Evolutionary conservation across 1,140 invertebrate genomes (phyloP).

Genomic region (Ridgeia piscesae): DNA sequence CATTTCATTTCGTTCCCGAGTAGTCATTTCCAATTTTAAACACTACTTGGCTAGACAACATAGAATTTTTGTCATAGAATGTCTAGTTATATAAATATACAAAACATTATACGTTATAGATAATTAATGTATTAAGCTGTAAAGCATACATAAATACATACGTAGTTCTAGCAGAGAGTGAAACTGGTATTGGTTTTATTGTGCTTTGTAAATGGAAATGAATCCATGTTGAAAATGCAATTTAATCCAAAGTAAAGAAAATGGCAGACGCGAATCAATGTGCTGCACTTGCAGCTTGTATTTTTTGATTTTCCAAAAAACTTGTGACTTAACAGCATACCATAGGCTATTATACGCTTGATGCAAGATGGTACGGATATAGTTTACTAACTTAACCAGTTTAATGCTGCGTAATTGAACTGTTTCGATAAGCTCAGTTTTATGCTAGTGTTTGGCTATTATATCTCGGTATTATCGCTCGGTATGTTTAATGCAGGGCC

Average conservation of each 20-base stretch:
- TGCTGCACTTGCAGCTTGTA: neutral
- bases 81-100: too few species aligned
- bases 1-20: neutral
- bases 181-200: neutral
- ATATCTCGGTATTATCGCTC: neutral
- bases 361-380: neutral
- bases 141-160: too few species aligned
- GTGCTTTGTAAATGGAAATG: neutral
- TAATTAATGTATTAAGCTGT: too few species aligned
- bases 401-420: neutral
- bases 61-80: neutral
- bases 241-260: neutral
- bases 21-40: neutral
- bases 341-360: neutral
- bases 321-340: neutral
- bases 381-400: neutral
- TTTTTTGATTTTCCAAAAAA: neutral
- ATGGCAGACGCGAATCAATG: neutral
- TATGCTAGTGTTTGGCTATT: neutral
- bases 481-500: neutral
- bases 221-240: neutral
- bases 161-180: neutral
- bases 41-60: neutral
- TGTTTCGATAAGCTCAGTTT: neutral
- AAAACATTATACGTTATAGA: too few species aligned